Conservation (phyloP, 2,113 vertebrate species). For the Desmodus rotundus region DNA sequence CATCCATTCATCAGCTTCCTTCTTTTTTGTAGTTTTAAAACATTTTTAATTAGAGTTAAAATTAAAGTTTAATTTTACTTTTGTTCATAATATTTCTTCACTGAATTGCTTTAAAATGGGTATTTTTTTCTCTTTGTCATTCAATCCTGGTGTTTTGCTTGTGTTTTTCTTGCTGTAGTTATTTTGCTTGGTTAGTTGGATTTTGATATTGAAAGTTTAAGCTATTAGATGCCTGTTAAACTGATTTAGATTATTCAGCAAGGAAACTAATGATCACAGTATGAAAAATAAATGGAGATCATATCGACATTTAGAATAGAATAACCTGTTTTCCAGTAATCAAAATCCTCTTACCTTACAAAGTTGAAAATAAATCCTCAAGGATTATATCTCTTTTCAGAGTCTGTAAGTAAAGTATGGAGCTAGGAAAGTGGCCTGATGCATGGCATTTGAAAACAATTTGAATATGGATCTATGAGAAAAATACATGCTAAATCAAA, state of each 20-base stretch:
- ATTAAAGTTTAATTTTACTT: background rate
- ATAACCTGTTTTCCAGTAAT: background rate
- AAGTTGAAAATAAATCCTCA: background rate
- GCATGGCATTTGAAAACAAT: background rate
- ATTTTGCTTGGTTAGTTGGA: background rate
- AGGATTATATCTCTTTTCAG: background rate
- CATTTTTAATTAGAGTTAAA: background rate
- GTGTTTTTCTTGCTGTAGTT: background rate
- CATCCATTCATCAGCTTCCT: background rate
- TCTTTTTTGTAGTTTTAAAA: background rate
- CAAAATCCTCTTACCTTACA: background rate
- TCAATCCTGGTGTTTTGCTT: background rate
- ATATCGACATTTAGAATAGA: background rate
- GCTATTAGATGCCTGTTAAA: background rate
- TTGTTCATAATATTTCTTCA: background rate
- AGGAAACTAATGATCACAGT: background rate
- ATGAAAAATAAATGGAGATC: background rate
- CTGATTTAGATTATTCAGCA: background rate
- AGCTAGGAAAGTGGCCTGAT: background rate
- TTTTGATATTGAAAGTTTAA: background rate
- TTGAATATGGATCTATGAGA: background rate
- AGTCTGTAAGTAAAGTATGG: background rate
- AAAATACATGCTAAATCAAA: background rate
- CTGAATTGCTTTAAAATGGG: background rate
- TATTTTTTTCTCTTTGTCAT: background rate